A percentile compares a stretch with the other conserved stretches of the same genome.
Evolutionary conservation across 1,140 invertebrate species (phyloP).

Genomic region (Maniola jurtina): DNA sequence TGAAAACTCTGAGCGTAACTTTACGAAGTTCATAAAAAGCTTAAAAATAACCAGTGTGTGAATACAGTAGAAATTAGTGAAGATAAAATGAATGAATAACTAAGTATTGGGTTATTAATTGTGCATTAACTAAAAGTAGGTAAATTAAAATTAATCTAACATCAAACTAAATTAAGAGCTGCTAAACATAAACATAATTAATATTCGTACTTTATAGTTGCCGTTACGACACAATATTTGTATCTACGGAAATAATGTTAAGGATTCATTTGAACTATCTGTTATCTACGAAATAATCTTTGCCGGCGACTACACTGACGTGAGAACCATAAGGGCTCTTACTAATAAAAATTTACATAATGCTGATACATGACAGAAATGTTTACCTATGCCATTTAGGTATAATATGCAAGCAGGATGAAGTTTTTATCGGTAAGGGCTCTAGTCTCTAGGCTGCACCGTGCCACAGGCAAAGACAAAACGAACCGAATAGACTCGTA

Average conservation of each 20-base stretch:
- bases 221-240: slow-evolving; percentile 32
- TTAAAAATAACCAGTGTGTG: slow-evolving; percentile 44
- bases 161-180: slow-evolving; percentile 68
- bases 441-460: slow-evolving; percentile 5
- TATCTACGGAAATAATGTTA: slow-evolving; percentile 41
- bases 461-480: slow-evolving; percentile 33
- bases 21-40: slow-evolving; percentile 41
- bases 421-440: no score
- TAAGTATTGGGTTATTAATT: slow-evolving; percentile 61
- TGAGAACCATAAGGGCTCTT: slow-evolving; percentile 10
- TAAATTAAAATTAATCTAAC: slow-evolving; percentile 69
- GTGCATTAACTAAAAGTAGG: slow-evolving; percentile 69
- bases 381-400: no score
- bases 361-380: no score
- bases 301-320: slow-evolving; percentile 28
- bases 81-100: slow-evolving; percentile 42
- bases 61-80: slow-evolving; percentile 46
- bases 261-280: slow-evolving; percentile 47
- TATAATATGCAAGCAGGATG: no score
- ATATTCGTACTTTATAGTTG: slow-evolving; percentile 36
- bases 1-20: slow-evolving; percentile 44
- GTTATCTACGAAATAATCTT: slow-evolving; percentile 40
- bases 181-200: slow-evolving; percentile 55
- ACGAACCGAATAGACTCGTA: slow-evolving; percentile 32
- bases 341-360: no score